Conservation (phyloP, 2,888 invertebrate genomes). For the Eretmocerus hayati region DNA sequence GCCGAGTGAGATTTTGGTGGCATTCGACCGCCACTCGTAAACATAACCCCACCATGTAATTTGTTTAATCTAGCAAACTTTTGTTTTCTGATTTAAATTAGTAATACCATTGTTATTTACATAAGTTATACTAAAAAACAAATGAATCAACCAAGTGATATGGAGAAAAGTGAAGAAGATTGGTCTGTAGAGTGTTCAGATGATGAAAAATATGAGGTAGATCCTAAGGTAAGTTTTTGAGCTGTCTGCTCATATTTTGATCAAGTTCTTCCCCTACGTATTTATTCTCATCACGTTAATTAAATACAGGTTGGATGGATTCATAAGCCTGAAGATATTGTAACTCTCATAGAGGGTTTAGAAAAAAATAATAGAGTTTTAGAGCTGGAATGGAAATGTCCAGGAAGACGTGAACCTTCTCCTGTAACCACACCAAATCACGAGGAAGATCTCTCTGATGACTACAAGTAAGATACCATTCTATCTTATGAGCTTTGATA, state of each 20-base stretch:
- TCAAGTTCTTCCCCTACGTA: too few species aligned
- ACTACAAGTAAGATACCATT: conserved; percentile 21
- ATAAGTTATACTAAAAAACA: too few species aligned
- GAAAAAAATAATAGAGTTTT: conserved; percentile 60
- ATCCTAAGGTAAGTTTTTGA: conserved; percentile 33
- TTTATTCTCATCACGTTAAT: background rate
- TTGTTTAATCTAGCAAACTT: too few species aligned
- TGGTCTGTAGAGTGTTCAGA: conserved; percentile 64
- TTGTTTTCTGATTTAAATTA: too few species aligned
- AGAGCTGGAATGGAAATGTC: conserved; percentile 73
- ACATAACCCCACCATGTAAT: too few species aligned
- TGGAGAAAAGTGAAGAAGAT: conserved; percentile 49
- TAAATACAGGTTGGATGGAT: conserved; percentile 52
- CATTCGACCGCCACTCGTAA: too few species aligned
- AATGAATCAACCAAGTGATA: too few species aligned
- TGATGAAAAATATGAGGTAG: conserved; percentile 51
- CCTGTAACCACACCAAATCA: conserved; percentile 56
- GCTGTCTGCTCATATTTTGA: background rate
- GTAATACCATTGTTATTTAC: too few species aligned
- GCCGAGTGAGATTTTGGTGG: too few species aligned
- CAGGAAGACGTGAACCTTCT: conserved; percentile 69
- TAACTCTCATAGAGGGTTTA: conserved; percentile 63
- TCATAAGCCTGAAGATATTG: conserved; percentile 63
- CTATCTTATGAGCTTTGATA: background rate
- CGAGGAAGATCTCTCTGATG: conserved; percentile 33